phyloP scores from a whole-genome alignment of 2,113 vertebrate genomes.

The Centropus unirufus region DNA sequence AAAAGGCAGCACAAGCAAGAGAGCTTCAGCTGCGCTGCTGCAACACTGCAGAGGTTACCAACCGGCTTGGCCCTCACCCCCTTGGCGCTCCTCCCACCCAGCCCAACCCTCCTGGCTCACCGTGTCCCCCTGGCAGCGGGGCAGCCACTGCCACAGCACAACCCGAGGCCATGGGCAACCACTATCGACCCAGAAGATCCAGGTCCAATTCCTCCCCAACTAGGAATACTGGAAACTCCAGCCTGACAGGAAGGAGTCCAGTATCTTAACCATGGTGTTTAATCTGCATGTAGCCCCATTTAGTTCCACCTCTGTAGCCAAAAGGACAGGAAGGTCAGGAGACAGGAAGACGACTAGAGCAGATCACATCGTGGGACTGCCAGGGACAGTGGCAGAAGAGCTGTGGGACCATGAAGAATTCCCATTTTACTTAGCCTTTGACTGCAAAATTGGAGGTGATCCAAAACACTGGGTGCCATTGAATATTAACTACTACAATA shows the following conservation, averaged over 20 bases:
- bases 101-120: no score
- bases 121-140: background rate
- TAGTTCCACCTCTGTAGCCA: accelerated
- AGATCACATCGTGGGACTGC: background rate
- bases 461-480: accelerated
- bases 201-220: background rate
- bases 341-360: background rate
- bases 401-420: accelerated
- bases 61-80: background rate
- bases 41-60: background rate
- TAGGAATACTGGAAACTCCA: accelerated
- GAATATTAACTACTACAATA: background rate
- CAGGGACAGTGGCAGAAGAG: no score
- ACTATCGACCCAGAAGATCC: accelerated
- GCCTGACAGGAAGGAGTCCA: background rate
- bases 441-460: background rate
- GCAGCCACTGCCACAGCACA: accelerated
- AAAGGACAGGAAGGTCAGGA: no score
- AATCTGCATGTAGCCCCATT: accelerated
- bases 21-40: accelerated
- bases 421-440: background rate
- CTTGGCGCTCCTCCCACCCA: no score
- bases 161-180: accelerated
- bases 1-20: background rate
- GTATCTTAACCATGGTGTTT: accelerated